Base-by-base conservation (phyloP, 2,797 vertebrate species). In the Leptodactylus fallax region DNA sequence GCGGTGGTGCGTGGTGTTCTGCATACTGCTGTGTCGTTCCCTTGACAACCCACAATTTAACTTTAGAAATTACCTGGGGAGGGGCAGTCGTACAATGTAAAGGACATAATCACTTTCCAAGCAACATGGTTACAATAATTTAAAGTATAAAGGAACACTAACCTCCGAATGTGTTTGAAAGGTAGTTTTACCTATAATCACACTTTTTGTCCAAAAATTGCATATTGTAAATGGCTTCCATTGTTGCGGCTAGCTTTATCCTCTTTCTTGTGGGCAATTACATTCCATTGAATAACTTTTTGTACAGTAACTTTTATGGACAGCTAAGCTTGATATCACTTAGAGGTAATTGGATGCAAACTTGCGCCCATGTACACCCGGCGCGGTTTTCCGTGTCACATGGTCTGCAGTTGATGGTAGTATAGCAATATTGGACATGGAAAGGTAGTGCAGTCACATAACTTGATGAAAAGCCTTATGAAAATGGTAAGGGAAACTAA, bases 71-170 rank as follows among this genome's bases (percentile, higher is more conserved):
- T 51, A 17, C 36, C 27, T 16, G 47, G 36, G 27, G 85, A 61
- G 65, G 67, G 79, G 74, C 63, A 79, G n/a, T 36, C 79, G 0
- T 83, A 58, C 53, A 14, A 60, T 76, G 63, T 76, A 63, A 83
- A 56, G 58, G 47, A 27, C 72, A 87, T 87, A 87, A 83, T 83
- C 25, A n/a, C 81, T 78, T 78, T 69, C 69, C 25, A 71, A 67
- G 60, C 58, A 77, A 83, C 69, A 51, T 45, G 79, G 81, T 78
- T 79, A 67, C 3, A 78, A 76, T 83, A 4, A 55, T 83, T 55
- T 67, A 45, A 83, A 83, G 80, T 23, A 81, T 78, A 81, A 88
- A 80, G 67, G 78, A 81, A 85, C 58, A 25, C 47, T 85, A 81
- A 81, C 69, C n/a, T 51, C 14, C 10, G 76, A 81, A 65, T 65